phyloP scores from a whole-genome alignment of 2,797 vertebrate species.

The Periparus ater region DNA sequence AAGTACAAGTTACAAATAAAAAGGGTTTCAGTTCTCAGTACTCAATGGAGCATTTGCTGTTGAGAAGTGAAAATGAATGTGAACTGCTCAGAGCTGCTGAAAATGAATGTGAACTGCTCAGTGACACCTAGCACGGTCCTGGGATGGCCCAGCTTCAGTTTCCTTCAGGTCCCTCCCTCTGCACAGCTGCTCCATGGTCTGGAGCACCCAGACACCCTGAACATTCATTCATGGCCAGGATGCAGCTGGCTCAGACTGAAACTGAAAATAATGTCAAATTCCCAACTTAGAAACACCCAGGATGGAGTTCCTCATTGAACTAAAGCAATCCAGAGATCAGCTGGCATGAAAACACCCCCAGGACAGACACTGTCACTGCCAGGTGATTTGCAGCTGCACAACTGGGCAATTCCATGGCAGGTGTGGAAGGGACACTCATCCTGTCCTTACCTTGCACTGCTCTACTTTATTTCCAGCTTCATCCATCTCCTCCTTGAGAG shows the following conservation, averaged over 20 bases:
- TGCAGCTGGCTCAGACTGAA: not conserved
- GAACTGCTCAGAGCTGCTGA: not conserved
- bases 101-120: not conserved
- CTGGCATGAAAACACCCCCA: not conserved
- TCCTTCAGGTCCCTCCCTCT: not conserved
- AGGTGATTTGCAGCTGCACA: not conserved
- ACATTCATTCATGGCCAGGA: not conserved
- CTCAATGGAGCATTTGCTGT: not conserved
- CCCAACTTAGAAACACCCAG: not conserved
- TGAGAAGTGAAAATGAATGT: not conserved
- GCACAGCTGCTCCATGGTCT: not conserved
- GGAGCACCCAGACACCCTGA: not conserved
- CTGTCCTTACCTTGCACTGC: constrained; percentile 89
- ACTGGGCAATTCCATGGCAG: not conserved
- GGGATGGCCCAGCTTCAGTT: not conserved
- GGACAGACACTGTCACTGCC: not conserved
- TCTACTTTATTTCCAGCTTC: constrained; percentile 98
- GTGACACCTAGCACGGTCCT: not conserved
- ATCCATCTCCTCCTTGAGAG: constrained; percentile 97
- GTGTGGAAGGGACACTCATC: not conserved
- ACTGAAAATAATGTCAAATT: not conserved
- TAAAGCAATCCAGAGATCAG: not conserved
- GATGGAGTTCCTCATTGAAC: not conserved
- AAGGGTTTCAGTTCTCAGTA: not conserved
- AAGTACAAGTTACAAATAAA: not conserved